Percentiles rank a stretch among this genome's conserved stretches.
Evolutionary conservation across 2,888 invertebrate genomes (phyloP).

Genomic region (Oscheius myriophilus): DNA sequence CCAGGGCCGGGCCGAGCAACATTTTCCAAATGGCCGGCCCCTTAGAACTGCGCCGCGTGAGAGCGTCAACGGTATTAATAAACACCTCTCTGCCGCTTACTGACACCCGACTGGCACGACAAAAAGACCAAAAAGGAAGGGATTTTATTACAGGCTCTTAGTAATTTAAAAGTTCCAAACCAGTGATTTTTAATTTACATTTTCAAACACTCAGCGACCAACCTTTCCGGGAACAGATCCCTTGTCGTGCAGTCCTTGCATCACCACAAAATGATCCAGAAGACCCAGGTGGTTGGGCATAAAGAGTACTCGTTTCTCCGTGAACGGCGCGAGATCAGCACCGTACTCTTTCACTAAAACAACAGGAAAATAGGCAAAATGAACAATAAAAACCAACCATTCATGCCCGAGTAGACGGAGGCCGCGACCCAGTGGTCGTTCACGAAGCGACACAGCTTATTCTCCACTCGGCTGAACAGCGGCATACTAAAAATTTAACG

Average conservation of each 20-base stretch:
- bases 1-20: no score
- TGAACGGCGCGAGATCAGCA: constrained; percentile 44
- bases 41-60: no score
- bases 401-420: constrained; percentile 59
- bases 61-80: no score
- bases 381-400: constrained; percentile 26
- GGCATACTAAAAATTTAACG: constrained; percentile 45
- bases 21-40: no score
- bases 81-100: no score
- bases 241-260: constrained; percentile 65
- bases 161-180: no score
- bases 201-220: no score
- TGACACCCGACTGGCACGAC: no score
- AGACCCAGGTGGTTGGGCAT: constrained; percentile 67
- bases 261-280: constrained; percentile 66
- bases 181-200: no score
- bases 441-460: constrained; percentile 63
- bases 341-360: constrained; percentile 63
- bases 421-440: constrained; percentile 67
- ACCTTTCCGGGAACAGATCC: constrained; percentile 56
- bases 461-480: constrained; percentile 61
- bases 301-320: constrained; percentile 58
- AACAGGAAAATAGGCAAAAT: background rate
- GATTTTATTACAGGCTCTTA: no score
- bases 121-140: no score